Conservation (phyloP, 2,797 vertebrate genomes). For the Phrynocephalus vlangalii region DNA sequence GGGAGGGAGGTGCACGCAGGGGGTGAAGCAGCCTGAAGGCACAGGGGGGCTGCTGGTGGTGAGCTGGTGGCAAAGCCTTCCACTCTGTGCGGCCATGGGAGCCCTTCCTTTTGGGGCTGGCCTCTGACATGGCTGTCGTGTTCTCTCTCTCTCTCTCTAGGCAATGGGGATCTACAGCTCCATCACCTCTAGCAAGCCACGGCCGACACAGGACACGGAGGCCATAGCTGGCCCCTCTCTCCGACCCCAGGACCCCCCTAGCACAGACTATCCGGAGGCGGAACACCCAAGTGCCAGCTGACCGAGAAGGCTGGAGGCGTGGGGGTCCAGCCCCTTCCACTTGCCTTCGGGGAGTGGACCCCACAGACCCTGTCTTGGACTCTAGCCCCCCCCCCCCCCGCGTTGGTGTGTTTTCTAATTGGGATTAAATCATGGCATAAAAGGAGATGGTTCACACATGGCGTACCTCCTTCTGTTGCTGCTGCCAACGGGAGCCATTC, state of each 20-base stretch:
- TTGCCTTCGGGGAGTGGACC: background rate
- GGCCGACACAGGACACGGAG: conserved; percentile 47
- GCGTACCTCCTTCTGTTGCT: background rate
- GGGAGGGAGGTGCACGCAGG: background rate
- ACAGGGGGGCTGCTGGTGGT: background rate
- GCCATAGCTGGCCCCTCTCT: background rate
- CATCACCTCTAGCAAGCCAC: conserved; percentile 70
- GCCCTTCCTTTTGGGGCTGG: too few species aligned
- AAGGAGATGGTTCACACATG: conserved; percentile 35
- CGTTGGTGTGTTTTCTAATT: conserved; percentile 55
- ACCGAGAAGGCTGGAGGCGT: background rate
- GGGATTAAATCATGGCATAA: conserved; percentile 77
- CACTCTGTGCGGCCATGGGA: too few species aligned
- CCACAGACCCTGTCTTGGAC: background rate
- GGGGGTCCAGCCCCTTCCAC: background rate
- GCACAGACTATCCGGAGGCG: conserved; percentile 53
- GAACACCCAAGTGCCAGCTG: conserved; percentile 72
- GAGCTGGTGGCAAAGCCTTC: background rate
- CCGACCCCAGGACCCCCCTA: background rate
- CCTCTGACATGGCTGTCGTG: background rate
- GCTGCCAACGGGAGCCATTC: background rate
- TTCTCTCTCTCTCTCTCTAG: conserved; percentile 29
- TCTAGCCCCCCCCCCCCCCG: background rate
- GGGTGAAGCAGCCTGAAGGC: too few species aligned
- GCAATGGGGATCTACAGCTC: conserved; percentile 80